A percentile compares a stretch with the other conserved stretches of the same genome.
Conservation (phyloP, 2,797 vertebrate species). For the Rachycentron canadum region DNA sequence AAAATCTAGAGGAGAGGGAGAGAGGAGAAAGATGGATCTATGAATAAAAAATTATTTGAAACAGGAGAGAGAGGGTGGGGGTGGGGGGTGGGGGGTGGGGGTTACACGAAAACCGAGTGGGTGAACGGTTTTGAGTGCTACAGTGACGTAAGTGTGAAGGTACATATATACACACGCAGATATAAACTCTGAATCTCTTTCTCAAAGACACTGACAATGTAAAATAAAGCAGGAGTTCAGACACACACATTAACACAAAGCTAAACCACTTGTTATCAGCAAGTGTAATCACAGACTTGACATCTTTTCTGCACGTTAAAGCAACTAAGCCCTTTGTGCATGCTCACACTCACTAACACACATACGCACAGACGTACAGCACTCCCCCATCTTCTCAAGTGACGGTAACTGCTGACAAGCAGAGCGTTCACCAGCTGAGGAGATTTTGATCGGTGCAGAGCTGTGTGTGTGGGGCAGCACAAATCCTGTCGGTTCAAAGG, state of each 20-base stretch:
- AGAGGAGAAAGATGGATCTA: slow-evolving; percentile 32
- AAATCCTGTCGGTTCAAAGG: slow-evolving; percentile 72
- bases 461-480: slow-evolving; percentile 12
- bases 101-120: slow-evolving; percentile 26
- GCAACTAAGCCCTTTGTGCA: slow-evolving; percentile 73
- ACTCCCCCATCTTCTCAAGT: slow-evolving; percentile 46
- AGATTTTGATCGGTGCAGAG: slow-evolving; percentile 73
- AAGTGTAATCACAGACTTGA: slow-evolving; percentile 80
- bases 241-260: slow-evolving; percentile 48
- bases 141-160: slow-evolving; percentile 17
- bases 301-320: slow-evolving; percentile 84
- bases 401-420: slow-evolving; percentile 76
- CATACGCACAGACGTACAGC: slow-evolving; percentile 16
- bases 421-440: slow-evolving; percentile 63
- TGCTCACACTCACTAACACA: slow-evolving; percentile 31
- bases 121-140: slow-evolving; percentile 33
- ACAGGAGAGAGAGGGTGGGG: slow-evolving; percentile 3
- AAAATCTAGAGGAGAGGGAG: slow-evolving; percentile 16
- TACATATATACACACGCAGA: background rate
- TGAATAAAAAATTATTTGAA: slow-evolving; percentile 17
- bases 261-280: slow-evolving; percentile 75
- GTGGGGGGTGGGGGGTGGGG: slow-evolving; percentile 1
- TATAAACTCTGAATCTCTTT: slow-evolving; percentile 9
- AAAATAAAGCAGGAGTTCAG: slow-evolving; percentile 44
- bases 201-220: slow-evolving; percentile 31